phyloP scores from a whole-genome alignment of 1,140 invertebrate genomes.

The Megalonaias nervosa region DNA sequence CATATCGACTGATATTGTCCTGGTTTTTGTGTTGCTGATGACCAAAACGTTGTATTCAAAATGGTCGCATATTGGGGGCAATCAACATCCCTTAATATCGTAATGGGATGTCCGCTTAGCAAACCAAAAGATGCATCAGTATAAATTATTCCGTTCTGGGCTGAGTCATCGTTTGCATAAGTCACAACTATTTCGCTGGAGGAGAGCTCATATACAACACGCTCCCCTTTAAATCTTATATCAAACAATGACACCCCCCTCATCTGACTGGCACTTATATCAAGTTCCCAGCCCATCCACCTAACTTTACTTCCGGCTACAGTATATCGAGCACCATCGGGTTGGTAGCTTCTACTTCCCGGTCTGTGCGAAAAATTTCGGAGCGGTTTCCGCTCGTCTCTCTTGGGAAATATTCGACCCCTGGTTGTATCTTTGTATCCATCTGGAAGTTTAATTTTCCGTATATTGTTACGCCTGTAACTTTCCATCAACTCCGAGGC shows the following conservation, averaged over 20 bases:
- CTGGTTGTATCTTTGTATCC: conserved; percentile 13
- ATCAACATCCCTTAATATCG: conserved; percentile 17
- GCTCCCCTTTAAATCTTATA: conserved; percentile 29
- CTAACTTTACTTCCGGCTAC: conserved; percentile 14
- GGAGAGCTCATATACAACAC: conserved; percentile 50
- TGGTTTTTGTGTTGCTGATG: conserved; percentile 8
- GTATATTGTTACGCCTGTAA: conserved; percentile 3
- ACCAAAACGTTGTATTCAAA: conserved; percentile 28
- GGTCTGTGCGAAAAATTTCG: conserved; percentile 18
- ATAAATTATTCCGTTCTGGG: conserved; percentile 33
- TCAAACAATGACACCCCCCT: conserved; percentile 27
- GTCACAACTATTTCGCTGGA: conserved; percentile 43
- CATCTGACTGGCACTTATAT: conserved; percentile 25
- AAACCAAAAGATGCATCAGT: conserved; percentile 30
- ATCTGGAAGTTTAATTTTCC: conserved; percentile 20
- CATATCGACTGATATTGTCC: conserved; percentile 20
- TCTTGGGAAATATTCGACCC: conserved; percentile 23
- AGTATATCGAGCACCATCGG: conserved; percentile 17
- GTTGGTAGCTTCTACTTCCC: conserved; percentile 22
- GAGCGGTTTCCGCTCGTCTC: conserved; percentile 13
- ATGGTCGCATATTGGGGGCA: conserved; percentile 27
- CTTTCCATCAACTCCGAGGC: conserved; percentile 11
- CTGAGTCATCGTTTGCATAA: conserved; percentile 26
- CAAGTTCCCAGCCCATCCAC: conserved; percentile 37
- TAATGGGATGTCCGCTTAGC: conserved; percentile 12